Evolutionary conservation across 2,888 invertebrate genomes (phyloP).

Genomic region (Aporophyla nigra): DNA sequence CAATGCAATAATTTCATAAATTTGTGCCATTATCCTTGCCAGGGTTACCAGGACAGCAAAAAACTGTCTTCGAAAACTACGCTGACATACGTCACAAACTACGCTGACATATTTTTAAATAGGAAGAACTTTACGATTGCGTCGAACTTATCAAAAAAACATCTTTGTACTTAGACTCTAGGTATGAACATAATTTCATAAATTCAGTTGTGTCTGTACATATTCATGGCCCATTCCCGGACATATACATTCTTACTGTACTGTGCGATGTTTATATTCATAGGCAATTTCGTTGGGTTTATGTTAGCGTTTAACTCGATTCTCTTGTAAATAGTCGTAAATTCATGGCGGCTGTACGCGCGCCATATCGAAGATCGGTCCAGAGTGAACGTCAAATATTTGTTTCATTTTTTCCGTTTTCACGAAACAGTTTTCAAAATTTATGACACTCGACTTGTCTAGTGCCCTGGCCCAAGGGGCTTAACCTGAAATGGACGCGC

Average conservation of each 20-base stretch:
- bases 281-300: slow-evolving; percentile 66
- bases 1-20: no score
- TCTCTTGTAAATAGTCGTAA: slow-evolving; percentile 74
- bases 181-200: slow-evolving; percentile 26
- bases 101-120: no score
- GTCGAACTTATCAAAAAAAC: background rate
- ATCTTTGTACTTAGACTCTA: background rate
- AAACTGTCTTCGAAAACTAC: no score
- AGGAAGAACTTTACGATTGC: no score
- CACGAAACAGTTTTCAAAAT: slow-evolving; percentile 89
- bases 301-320: slow-evolving; percentile 70
- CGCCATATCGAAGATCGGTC: slow-evolving; percentile 78
- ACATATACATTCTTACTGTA: slow-evolving; percentile 39
- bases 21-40: no score
- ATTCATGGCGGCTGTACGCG: slow-evolving; percentile 66
- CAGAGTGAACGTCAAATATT: slow-evolving; percentile 83
- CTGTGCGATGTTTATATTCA: slow-evolving; percentile 58
- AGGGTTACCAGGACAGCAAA: no score
- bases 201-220: slow-evolving; percentile 21
- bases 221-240: slow-evolving; percentile 34
- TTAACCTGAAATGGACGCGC: slow-evolving; percentile 90
- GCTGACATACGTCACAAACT: no score
- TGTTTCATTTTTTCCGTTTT: slow-evolving; percentile 87
- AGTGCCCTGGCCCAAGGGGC: slow-evolving; percentile 88
- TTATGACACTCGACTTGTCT: slow-evolving; percentile 90